Evolutionary conservation across 2,797 vertebrate species (phyloP).

Genomic region (Etheostoma perlongum): DNA sequence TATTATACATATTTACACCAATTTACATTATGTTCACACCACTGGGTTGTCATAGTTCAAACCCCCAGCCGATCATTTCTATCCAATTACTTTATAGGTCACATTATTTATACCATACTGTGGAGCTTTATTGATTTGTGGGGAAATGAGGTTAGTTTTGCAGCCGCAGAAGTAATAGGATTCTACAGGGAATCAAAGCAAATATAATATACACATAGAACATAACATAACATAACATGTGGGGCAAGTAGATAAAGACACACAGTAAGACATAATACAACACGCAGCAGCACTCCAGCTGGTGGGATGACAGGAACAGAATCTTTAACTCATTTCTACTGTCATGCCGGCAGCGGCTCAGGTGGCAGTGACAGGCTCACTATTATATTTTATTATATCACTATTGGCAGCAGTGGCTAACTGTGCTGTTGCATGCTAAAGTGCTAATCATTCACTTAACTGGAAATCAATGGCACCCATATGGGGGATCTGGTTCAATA

Average conservation of each 20-base stretch:
- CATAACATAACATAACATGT: background rate
- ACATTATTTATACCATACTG: background rate
- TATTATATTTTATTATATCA: slow-evolving; percentile 13
- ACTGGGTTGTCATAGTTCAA: slow-evolving; percentile 16
- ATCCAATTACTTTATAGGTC: slow-evolving; percentile 14
- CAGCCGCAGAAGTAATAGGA: slow-evolving; percentile 12
- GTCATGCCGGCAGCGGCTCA: slow-evolving; percentile 17
- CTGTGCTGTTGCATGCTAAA: slow-evolving; percentile 62
- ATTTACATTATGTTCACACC: slow-evolving; percentile 1
- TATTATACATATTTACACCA: too few relatives aligned
- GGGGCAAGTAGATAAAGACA: slow-evolving; percentile 7
- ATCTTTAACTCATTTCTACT: background rate
- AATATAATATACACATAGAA: slow-evolving; percentile 23
- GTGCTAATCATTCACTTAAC: slow-evolving; percentile 68
- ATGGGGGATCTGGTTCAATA: slow-evolving; percentile 57
- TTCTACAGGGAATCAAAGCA: slow-evolving; percentile 17
- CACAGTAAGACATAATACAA: background rate
- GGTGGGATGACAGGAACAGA: slow-evolving; percentile 6
- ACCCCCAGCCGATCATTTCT: slow-evolving; percentile 3
- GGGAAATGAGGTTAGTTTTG: slow-evolving; percentile 23
- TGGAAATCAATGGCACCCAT: slow-evolving; percentile 66
- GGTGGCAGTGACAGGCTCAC: slow-evolving; percentile 6
- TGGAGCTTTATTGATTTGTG: slow-evolving; percentile 48
- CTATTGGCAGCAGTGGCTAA: slow-evolving; percentile 40
- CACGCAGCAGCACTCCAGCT: background rate